These are phyloP conservation scores for Plotosus lineatus DNA, from an alignment of 2,113 vertebrate genomes.

Conservation along the genomic window DNA sequence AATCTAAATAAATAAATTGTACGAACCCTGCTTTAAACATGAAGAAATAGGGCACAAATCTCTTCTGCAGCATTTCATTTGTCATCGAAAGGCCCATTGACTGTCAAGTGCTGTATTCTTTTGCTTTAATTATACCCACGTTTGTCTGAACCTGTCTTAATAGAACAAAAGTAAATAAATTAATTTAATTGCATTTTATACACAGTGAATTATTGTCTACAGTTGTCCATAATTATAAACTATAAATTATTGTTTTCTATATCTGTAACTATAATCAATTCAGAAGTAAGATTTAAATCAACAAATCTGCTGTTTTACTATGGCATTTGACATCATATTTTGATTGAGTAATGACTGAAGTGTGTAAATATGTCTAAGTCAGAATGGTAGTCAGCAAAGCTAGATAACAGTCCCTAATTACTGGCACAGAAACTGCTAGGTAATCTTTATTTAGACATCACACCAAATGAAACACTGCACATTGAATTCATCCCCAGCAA, in stretches of 20 bases:
- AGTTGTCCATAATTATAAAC: neutral
- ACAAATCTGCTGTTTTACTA: neutral
- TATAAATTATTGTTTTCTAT: too few species aligned
- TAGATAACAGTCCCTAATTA: neutral
- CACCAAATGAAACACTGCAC: neutral
- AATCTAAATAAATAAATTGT: too few species aligned
- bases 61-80: too few species aligned
- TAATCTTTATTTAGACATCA: conserved; percentile 2
- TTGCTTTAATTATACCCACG: too few species aligned
- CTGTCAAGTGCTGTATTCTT: too few species aligned
- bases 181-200: neutral
- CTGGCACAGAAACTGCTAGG: conserved; percentile 8
- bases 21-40: too few species aligned
- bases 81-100: too few species aligned
- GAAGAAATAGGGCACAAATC: too few species aligned
- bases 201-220: neutral
- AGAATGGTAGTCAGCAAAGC: neutral
- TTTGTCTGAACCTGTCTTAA: too few species aligned
- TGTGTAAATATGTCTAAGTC: neutral
- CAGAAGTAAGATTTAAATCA: neutral
- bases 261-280: neutral
- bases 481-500: neutral
- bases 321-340: neutral
- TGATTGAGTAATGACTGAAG: neutral
- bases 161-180: neutral